A percentile compares a stretch with the other conserved stretches of the same genome.
Evolutionary conservation across 2,888 invertebrate species (phyloP).

Genomic region (Scaptomyza cyrtandrae): DNA sequence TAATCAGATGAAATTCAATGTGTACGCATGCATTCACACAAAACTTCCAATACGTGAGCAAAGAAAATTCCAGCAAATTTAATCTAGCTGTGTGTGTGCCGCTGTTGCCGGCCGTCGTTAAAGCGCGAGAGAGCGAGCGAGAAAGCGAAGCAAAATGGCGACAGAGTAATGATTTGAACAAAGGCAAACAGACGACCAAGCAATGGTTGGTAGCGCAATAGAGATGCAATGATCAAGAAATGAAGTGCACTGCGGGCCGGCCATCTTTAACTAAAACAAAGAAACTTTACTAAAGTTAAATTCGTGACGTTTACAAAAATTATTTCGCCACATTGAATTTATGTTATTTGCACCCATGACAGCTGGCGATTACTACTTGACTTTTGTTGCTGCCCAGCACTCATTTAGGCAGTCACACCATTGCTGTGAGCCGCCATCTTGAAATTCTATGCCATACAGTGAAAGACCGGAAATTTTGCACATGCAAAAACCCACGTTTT

Average conservation of each 20-base stretch:
- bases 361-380: neutral
- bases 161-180: constrained; percentile 38
- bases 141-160: constrained; percentile 66
- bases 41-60: constrained; percentile 32
- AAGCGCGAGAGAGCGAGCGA: constrained; percentile 38
- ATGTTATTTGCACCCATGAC: constrained; percentile 8
- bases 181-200: constrained; percentile 57
- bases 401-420: constrained; percentile 47
- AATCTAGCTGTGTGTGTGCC: constrained; percentile 52
- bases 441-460: constrained; percentile 63
- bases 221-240: constrained; percentile 42
- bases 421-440: constrained; percentile 67
- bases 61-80: constrained; percentile 73
- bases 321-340: constrained; percentile 23
- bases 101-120: constrained; percentile 72
- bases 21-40: constrained; percentile 14
- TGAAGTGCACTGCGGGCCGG: constrained; percentile 47
- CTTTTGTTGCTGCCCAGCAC: constrained; percentile 18
- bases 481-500: constrained; percentile 54
- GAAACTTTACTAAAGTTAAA: constrained; percentile 23
- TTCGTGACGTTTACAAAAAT: neutral
- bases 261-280: constrained; percentile 47
- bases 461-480: constrained; percentile 53
- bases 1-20: constrained; percentile 30
- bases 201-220: constrained; percentile 41